Percentiles rank a stretch among this genome's conserved stretches.
phyloP scores from a whole-genome alignment of 2,113 vertebrate genomes.

The Muntiacus muntjak region DNA sequence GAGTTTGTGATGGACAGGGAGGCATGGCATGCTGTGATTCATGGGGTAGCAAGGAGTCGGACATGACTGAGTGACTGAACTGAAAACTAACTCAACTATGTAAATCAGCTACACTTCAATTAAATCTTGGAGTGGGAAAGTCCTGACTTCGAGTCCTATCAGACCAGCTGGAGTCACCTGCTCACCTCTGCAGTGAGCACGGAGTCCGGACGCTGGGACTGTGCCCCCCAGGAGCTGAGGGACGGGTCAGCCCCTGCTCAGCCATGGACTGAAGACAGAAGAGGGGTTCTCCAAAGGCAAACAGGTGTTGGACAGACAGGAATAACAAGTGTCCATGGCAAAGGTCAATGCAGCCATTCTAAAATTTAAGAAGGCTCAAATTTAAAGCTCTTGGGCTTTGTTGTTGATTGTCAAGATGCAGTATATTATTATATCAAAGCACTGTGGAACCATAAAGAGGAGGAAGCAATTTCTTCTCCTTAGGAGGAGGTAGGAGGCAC shows the following conservation, averaged over 20 bases:
- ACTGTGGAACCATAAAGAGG: not conserved
- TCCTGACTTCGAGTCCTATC: not conserved
- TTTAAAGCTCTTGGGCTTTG: not conserved
- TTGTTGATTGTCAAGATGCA: not conserved
- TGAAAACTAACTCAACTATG: not conserved
- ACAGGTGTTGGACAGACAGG: not conserved
- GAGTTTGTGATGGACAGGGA: no score
- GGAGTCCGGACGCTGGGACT: not conserved
- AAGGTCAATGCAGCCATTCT: not conserved
- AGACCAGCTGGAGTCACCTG: not conserved
- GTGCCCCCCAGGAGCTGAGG: not conserved
- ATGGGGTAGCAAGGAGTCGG: no score
- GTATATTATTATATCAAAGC: not conserved
- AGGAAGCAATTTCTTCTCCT: not conserved
- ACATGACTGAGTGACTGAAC: no score
- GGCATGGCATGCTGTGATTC: no score
- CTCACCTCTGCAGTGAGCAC: not conserved
- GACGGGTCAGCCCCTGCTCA: not conserved
- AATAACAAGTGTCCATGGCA: not conserved
- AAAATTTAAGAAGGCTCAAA: not conserved
- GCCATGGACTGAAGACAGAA: not conserved
- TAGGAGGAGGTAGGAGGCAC: not conserved
- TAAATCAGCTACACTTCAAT: not conserved
- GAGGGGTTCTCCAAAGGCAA: not conserved
- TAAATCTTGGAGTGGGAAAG: no score